Base-by-base conservation (phyloP, 2,797 vertebrate genomes). In the Coranthus polyacanthus region DNA sequence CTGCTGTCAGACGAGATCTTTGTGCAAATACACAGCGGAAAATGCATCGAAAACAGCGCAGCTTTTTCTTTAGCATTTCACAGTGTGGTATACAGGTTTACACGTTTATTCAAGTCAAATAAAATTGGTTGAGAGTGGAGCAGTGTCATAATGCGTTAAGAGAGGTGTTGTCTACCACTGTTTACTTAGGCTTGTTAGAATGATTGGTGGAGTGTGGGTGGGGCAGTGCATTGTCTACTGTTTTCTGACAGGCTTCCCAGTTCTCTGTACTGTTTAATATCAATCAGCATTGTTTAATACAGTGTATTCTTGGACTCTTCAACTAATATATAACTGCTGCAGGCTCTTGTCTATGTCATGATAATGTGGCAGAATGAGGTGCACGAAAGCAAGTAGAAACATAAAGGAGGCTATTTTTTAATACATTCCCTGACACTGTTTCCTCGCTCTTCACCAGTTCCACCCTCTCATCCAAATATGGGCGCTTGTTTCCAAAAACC, bases 31-130 rank as follows among this genome's bases (percentile, higher is more conserved):
- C 12, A 66, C 51, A 13, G 12, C 12, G 52, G 49, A 61, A 34
- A 7, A 43, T n/a, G n/a, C n/a, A n/a, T n/a, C n/a, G n/a, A n/a
- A n/a, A n/a, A n/a, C n/a, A n/a, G n/a, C n/a, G n/a, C n/a, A n/a
- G 34, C 55, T 32, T 60, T 45, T 57, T 39, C 18, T 65, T 32
- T 49, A 16, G n/a, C 42, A 58, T 72, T 71, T 73, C 41, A 53
- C 6, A n/a, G 11, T 43, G 55, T 45, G 18, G 12, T 21, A 10
- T 43, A 12, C 4, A 46, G 22, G 16, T 1, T 12, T 24, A 44
- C 56, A 63, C 43, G 54, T 9, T 65, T 78, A 47, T 58, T 78
- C 61, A 72, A 52, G 72, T 65, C 43, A 81, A 56, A 77, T 34
- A 70, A 54, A 49, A 26, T n/a, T n/a, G n/a, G n/a, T n/a, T n/a